Percentiles rank a stretch among this genome's conserved stretches.
phyloP scores from a whole-genome alignment of 2,113 vertebrate species.

The Limnothrissa miodon region DNA sequence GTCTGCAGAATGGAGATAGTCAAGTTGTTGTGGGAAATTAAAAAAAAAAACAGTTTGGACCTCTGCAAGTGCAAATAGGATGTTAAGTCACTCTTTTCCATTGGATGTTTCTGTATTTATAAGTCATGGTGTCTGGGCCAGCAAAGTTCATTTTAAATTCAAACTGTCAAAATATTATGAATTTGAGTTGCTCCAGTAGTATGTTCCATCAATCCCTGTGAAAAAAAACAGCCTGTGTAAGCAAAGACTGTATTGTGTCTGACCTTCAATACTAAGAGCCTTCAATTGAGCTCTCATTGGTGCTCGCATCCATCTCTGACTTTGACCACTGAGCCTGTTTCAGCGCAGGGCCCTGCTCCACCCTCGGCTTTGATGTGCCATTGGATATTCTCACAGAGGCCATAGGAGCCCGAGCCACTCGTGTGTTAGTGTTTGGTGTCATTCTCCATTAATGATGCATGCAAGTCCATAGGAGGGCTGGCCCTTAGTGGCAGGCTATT shows the following conservation, averaged over 20 bases:
- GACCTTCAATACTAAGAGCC: background rate
- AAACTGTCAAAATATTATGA: background rate
- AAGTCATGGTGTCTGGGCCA: background rate
- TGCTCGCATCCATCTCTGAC: background rate
- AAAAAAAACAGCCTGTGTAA: background rate
- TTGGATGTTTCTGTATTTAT: background rate
- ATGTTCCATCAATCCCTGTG: background rate
- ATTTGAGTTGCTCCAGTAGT: background rate
- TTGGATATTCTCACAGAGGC: slow-evolving; percentile 21
- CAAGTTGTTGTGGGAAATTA: background rate
- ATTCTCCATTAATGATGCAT: slow-evolving; percentile 23
- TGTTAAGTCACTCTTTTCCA: background rate
- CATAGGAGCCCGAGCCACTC: background rate
- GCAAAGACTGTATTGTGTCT: background rate
- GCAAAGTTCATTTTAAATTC: background rate
- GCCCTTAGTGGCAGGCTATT: background rate
- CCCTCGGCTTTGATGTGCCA: slow-evolving; percentile 27
- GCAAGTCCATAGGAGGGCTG: background rate
- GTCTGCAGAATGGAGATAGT: slow-evolving; percentile 31
- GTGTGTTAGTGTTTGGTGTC: background rate
- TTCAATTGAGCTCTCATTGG: background rate
- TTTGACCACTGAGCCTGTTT: background rate
- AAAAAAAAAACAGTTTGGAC: background rate
- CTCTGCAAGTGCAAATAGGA: background rate
- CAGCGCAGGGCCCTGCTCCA: background rate